phyloP scores from a whole-genome alignment of 2,113 vertebrate species.

The Alectura lathami region DNA sequence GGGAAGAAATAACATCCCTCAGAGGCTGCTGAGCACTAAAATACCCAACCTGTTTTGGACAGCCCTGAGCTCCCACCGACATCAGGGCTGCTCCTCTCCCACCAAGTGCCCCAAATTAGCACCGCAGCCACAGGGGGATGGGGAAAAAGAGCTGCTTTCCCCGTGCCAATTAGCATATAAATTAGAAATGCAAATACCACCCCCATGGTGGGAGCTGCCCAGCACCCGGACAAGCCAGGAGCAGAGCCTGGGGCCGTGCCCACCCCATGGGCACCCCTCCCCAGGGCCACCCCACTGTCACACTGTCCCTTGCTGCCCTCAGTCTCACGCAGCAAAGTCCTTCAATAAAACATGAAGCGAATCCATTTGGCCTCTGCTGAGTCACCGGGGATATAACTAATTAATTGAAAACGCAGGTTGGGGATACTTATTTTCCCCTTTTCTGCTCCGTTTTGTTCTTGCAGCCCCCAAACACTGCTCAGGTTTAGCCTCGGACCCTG shows the following conservation, averaged over 20 bases:
- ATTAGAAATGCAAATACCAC: neutral
- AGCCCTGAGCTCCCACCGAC: neutral
- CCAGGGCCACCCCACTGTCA: neutral
- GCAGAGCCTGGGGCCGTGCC: neutral
- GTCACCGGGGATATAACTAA: slow-evolving; percentile 37
- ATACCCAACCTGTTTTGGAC: neutral
- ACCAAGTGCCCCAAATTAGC: neutral
- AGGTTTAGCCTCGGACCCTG: neutral
- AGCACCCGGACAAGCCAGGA: too few species aligned
- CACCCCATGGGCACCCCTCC: neutral
- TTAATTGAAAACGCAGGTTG: neutral
- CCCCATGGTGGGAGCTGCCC: neutral
- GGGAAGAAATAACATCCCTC: slow-evolving; percentile 30
- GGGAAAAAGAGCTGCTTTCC: neutral
- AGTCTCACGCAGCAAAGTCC: neutral
- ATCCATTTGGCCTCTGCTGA: slow-evolving; percentile 48
- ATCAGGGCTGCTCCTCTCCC: neutral
- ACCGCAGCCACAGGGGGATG: neutral
- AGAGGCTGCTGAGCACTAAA: slow-evolving; percentile 4
- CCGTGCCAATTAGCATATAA: neutral
- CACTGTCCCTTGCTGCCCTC: neutral
- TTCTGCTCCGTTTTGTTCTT: neutral
- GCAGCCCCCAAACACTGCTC: neutral
- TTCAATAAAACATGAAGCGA: slow-evolving; percentile 45
- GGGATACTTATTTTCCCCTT: neutral